Evolutionary conservation across 2,888 invertebrate species (phyloP).

Genomic region (Onchidella celtica): DNA sequence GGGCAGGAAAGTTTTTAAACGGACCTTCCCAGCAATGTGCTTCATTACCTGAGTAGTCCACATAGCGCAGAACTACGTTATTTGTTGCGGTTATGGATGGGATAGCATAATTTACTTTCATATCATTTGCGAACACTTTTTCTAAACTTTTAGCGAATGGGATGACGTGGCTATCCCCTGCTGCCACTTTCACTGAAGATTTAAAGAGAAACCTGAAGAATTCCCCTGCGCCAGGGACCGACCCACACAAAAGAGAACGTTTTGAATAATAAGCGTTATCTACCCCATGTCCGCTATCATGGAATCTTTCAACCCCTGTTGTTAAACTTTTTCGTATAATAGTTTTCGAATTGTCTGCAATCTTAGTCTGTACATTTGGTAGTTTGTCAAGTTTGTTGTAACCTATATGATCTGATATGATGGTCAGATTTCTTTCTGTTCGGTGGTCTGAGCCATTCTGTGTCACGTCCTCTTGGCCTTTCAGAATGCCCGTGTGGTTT

Average conservation of each 20-base stretch:
- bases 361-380: no score
- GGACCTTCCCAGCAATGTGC: neutral
- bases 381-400: no score
- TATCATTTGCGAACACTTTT: neutral
- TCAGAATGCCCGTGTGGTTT: no score
- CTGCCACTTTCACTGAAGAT: neutral
- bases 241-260: no score
- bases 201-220: neutral
- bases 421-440: neutral
- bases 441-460: neutral
- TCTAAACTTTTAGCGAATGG: neutral
- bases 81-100: neutral
- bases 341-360: neutral
- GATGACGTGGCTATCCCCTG: neutral
- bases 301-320: neutral
- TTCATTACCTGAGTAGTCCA: neutral
- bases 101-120: neutral
- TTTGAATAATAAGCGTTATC: neutral
- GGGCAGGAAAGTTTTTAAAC: neutral
- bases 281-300: no score
- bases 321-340: neutral
- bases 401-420: neutral
- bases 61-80: neutral
- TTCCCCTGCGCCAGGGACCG: neutral
- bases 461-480: neutral